Evolutionary conservation across 1,140 invertebrate species (phyloP).

Genomic region (Procambarus clarkii): DNA sequence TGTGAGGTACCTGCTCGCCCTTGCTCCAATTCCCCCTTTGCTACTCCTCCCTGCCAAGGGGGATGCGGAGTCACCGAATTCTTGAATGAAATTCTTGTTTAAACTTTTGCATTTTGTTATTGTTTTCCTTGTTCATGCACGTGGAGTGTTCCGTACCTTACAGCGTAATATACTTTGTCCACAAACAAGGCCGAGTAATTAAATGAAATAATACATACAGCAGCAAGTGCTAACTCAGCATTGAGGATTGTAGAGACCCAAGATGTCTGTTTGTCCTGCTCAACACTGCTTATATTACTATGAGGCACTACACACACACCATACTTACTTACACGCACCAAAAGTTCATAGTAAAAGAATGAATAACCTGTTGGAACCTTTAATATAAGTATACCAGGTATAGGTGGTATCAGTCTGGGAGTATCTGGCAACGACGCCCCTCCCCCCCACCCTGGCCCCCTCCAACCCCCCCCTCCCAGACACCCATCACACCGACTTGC

Average conservation of each 20-base stretch:
- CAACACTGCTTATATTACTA: too few species aligned
- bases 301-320: too few species aligned
- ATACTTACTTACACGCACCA: too few species aligned
- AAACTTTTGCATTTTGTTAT: not conserved
- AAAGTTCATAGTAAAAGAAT: too few species aligned
- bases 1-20: not conserved
- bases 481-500: not conserved
- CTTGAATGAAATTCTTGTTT: not conserved
- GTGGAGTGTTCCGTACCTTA: too few species aligned
- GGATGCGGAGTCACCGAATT: not conserved
- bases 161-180: too few species aligned
- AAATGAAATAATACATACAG: not conserved
- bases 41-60: not conserved
- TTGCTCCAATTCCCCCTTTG: slow-evolving; percentile 12
- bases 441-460: not conserved
- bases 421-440: not conserved
- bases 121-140: not conserved
- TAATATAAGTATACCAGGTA: too few species aligned
- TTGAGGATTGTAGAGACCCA: not conserved
- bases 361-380: too few species aligned
- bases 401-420: not conserved
- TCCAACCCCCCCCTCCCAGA: not conserved
- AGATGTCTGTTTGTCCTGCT: too few species aligned
- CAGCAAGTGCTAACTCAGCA: not conserved
- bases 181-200: too few species aligned